phyloP scores from a whole-genome alignment of 2,888 invertebrate genomes.

The Slavum lentiscoides region DNA sequence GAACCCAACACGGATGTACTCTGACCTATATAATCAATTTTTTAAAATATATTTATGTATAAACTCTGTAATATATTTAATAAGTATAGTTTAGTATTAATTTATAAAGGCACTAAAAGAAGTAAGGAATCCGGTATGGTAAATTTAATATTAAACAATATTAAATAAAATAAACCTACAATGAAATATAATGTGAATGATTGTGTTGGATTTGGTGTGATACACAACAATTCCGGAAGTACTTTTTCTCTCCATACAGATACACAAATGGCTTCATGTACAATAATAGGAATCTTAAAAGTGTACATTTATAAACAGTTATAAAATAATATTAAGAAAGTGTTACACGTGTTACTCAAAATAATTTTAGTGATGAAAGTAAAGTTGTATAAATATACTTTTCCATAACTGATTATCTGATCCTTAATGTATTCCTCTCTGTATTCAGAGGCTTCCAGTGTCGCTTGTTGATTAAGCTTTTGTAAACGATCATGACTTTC shows the following conservation, averaged over 20 bases:
- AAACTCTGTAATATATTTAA: too few relatives aligned
- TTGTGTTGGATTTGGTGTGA: constrained; percentile 69
- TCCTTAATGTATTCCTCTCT: constrained; percentile 86
- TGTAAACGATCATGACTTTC: constrained; percentile 81
- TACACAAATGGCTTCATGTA: constrained; percentile 81
- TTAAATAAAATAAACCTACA: constrained; percentile 61
- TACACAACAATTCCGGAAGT: constrained; percentile 74
- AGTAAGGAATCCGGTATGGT: background rate
- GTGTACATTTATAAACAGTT: background rate
- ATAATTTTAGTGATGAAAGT: background rate
- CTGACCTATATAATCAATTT: too few relatives aligned
- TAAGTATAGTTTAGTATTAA: background rate
- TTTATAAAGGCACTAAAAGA: background rate
- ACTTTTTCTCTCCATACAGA: constrained; percentile 84
- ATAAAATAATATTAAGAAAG: background rate
- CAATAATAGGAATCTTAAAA: constrained; percentile 70
- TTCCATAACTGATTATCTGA: constrained; percentile 73
- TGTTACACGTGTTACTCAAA: background rate
- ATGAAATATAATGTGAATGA: constrained; percentile 79
- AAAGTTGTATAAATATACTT: constrained; percentile 64
- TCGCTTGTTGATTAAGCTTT: constrained; percentile 85
- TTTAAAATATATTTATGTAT: too few relatives aligned
- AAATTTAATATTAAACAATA: constrained; percentile 59
- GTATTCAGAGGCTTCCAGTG: constrained; percentile 75
- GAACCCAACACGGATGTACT: too few relatives aligned